Conservation (phyloP, 2,113 vertebrate genomes). For the Odontesthes bonariensis region DNA sequence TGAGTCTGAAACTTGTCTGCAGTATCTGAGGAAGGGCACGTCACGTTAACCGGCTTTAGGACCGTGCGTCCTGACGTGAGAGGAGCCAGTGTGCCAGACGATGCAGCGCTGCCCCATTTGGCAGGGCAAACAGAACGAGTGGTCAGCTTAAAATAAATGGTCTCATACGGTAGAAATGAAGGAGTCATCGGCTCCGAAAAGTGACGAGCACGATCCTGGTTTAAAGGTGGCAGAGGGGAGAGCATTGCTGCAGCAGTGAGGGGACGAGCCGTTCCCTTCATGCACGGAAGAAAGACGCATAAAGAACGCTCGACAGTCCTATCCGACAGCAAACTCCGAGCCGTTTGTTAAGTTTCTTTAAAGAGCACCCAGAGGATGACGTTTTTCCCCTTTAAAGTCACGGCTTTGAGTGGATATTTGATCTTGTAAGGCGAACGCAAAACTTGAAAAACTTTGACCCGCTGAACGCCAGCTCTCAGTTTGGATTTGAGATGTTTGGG, state of each 20-base stretch:
- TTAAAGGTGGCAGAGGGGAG: conserved; percentile 70
- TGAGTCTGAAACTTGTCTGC: too few relatives aligned
- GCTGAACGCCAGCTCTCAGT: neutral
- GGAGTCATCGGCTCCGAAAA: conserved; percentile 72
- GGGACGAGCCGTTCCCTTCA: conserved; percentile 58
- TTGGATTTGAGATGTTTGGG: neutral
- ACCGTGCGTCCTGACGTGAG: neutral
- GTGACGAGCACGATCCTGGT: conserved; percentile 80
- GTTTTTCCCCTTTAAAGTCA: neutral
- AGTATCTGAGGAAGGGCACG: too few relatives aligned
- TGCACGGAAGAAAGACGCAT: conserved; percentile 54
- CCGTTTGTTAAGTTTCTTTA: neutral
- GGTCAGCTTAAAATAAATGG: conserved; percentile 63
- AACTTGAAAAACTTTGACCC: neutral
- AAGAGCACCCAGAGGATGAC: neutral
- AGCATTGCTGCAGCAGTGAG: conserved; percentile 78
- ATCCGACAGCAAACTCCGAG: conserved; percentile 1
- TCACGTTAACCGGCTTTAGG: neutral
- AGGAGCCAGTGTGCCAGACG: neutral
- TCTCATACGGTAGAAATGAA: conserved; percentile 44
- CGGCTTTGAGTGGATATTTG: neutral
- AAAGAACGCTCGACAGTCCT: conserved; percentile 31
- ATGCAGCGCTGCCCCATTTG: conserved; percentile 52
- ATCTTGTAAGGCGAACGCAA: neutral
- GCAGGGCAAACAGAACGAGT: conserved; percentile 33